These are phyloP conservation scores for Drosophila sordidula DNA, from an alignment of 2,888 invertebrate genomes.

Conservation along the genomic window DNA sequence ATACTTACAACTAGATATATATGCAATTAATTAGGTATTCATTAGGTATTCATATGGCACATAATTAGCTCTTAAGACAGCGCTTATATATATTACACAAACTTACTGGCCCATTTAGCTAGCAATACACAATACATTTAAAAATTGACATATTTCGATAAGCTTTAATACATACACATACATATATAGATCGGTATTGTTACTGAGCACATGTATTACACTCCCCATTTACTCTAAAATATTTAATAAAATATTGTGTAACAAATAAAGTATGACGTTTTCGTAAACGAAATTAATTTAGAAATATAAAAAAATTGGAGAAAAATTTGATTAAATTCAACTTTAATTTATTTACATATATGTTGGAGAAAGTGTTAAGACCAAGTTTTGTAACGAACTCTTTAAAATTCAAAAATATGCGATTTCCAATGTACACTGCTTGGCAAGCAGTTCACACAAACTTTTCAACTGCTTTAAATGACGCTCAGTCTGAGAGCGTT, in stretches of 20 bases:
- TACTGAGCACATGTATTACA: slow-evolving; percentile 24
- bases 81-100: background rate
- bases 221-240: slow-evolving; percentile 15
- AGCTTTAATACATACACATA: slow-evolving; percentile 27
- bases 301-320: too few relatives aligned
- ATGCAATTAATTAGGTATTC: slow-evolving; percentile 12
- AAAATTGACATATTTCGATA: slow-evolving; percentile 16
- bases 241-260: slow-evolving; percentile 42
- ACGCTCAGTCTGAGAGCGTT: background rate
- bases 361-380: too few relatives aligned
- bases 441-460: background rate
- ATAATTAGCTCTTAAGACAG: slow-evolving; percentile 27
- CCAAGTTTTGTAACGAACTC: background rate
- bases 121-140: slow-evolving; percentile 16
- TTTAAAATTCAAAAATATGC: background rate
- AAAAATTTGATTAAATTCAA: too few relatives aligned
- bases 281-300: too few relatives aligned
- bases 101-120: slow-evolving; percentile 35
- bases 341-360: too few relatives aligned
- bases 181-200: slow-evolving; percentile 11
- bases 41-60: slow-evolving; percentile 18
- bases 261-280: background rate
- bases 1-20: background rate
- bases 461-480: background rate
- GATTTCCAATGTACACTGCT: background rate